Base-by-base conservation (phyloP, 2,888 invertebrate species). In the Tiliacea aurago region DNA sequence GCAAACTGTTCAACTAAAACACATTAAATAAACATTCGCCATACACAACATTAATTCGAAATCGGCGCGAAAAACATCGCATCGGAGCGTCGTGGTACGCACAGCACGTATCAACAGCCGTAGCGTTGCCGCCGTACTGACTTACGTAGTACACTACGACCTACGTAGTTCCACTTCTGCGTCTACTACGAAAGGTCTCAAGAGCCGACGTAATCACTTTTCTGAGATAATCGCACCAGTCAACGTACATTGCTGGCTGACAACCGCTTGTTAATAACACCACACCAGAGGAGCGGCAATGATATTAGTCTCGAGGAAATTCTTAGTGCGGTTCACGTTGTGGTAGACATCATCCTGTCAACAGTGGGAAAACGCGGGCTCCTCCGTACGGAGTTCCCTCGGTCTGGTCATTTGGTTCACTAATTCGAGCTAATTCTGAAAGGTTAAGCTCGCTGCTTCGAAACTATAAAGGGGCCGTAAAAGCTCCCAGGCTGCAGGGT, bases 71-170 rank as follows among this genome's bases (percentile, higher is more conserved):
- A 92, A 88, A 91, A 90, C 90, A 91, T 91, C 90, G 90, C 83
- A 86, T 84, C 74, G 69, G 77, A 82, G 71, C 70, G 79, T 75
- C 69, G 68, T 80, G 72, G 73, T 65, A 73, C 82, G 74, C 78
- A 76, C 82, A 75, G 86, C 88, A 90, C 94, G 93, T 92, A 81
- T 80, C 70, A 56, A 77, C 91, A 83, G 86, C 78, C 78, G 82
- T 83, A 91, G 89, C 92, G 94, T 91, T 91, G 85, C 90, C 93
- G 92, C 90, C 90, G 89, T 88, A 95, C 95, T 94, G 93, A 85
- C 90, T 90, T 85, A 78, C 78, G 18, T 53, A 53, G 73, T 63
- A 66, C 41, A 65, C 28, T 28, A n/a, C 4, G 2, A 33, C 33
- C 15, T 33, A 82, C 86, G 85, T 84, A 82, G 79, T 86, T 88